Evolutionary conservation across 2,888 invertebrate genomes (phyloP).

Genomic region (Hoplodrina ambigua): DNA sequence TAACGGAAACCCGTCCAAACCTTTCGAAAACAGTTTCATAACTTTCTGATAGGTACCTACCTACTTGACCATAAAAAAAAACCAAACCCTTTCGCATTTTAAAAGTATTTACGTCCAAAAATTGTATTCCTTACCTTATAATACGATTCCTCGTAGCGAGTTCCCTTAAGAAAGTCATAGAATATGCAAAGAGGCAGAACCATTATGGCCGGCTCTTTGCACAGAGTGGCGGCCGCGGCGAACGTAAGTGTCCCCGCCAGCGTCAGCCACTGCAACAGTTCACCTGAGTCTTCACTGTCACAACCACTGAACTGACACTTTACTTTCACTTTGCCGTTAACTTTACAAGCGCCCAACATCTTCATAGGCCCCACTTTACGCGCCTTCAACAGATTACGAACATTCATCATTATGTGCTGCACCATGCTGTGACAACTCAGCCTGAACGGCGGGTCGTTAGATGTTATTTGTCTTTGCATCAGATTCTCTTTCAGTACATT

Average conservation of each 20-base stretch:
- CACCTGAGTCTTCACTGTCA: constrained; percentile 85
- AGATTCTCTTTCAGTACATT: constrained; percentile 77
- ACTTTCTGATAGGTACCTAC: constrained; percentile 73
- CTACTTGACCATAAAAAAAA: constrained; percentile 67
- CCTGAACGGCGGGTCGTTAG: constrained; percentile 81
- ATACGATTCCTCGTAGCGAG: constrained; percentile 85
- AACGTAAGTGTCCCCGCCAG: constrained; percentile 91
- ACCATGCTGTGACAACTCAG: constrained; percentile 85
- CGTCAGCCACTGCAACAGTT: constrained; percentile 89
- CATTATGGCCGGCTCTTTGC: constrained; percentile 98
- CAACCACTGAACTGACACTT: constrained; percentile 84
- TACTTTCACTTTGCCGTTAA: constrained; percentile 78
- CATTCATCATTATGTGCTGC: constrained; percentile 85
- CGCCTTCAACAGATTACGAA: constrained; percentile 82
- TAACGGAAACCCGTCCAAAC: constrained; percentile 70
- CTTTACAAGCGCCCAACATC: constrained; percentile 81
- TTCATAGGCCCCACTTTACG: constrained; percentile 83
- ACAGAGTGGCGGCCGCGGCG: constrained; percentile 95
- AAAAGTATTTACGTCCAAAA: constrained; percentile 51
- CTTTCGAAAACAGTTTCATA: constrained; percentile 70
- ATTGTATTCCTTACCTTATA: constrained; percentile 88
- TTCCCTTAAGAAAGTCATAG: constrained; percentile 94
- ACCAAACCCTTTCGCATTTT: constrained; percentile 36
- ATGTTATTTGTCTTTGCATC: constrained; percentile 73
- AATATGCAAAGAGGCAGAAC: constrained; percentile 97